These are phyloP conservation scores for Sipha maydis DNA, from an alignment of 2,888 invertebrate genomes.

Conservation along the genomic window DNA sequence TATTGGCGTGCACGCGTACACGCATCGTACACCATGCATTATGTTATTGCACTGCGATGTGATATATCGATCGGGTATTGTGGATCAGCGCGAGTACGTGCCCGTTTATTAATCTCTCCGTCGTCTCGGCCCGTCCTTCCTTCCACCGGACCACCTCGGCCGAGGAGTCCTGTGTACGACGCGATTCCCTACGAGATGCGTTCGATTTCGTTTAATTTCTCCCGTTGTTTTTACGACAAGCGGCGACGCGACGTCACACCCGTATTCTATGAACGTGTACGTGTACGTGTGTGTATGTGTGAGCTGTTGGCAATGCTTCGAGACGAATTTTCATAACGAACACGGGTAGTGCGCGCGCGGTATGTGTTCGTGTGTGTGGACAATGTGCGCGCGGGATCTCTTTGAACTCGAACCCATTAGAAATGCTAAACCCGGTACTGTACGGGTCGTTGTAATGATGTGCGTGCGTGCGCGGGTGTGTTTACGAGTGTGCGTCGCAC, in stretches of 20 bases:
- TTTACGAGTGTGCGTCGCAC: neutral
- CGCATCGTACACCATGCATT: neutral
- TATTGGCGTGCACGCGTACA: neutral
- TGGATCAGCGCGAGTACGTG: constrained; percentile 21
- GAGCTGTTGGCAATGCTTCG: constrained; percentile 30
- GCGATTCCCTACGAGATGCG: neutral
- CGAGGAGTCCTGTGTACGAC: no score
- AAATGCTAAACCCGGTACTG: constrained; percentile 49
- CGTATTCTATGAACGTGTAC: neutral
- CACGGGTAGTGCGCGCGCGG: neutral
- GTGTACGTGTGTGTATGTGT: no score
- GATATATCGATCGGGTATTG: constrained; percentile 6
- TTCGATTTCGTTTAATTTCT: constrained; percentile 53
- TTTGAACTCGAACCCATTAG: constrained; percentile 61
- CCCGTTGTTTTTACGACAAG: constrained; percentile 50
- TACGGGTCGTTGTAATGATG: neutral
- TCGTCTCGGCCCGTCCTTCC: no score
- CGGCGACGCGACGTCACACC: constrained; percentile 28
- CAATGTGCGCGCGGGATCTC: constrained; percentile 52
- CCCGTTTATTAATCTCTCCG: constrained; percentile 25
- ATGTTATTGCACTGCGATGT: neutral
- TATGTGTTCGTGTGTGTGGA: constrained; percentile 17
- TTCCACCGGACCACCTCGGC: no score
- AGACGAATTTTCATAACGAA: constrained; percentile 60
- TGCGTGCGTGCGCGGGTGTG: neutral